phyloP scores from a whole-genome alignment of 1,140 invertebrate genomes.

The Thrips palmi region DNA sequence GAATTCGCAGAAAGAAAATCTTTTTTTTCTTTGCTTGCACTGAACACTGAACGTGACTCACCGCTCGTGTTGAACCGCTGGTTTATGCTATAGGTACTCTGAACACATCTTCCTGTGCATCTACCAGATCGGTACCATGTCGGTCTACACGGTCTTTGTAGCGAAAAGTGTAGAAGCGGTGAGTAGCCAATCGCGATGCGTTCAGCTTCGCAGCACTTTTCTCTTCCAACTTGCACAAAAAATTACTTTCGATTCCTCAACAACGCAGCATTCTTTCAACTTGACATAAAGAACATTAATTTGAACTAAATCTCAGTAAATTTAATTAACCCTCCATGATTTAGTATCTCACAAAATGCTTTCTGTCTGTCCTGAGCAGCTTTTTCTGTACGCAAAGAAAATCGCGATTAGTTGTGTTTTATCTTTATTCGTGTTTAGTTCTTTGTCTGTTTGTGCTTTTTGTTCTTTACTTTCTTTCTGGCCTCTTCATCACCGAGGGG shows the following conservation, averaged over 20 bases:
- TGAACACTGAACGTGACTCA: neutral
- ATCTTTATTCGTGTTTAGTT: neutral
- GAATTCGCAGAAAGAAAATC: constrained; percentile 11
- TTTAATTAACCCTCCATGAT: neutral
- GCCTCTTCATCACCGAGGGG: neutral
- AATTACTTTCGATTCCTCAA: neutral
- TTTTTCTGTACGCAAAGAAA: neutral
- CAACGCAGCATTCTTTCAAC: neutral
- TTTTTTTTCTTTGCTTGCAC: constrained; percentile 13
- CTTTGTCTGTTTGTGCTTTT: neutral
- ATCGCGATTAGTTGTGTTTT: neutral
- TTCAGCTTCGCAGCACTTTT: neutral
- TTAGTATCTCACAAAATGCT: neutral
- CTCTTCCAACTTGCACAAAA: neutral
- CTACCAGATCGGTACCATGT: constrained; percentile 76
- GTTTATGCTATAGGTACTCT: constrained; percentile 28
- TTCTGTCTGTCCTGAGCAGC: neutral
- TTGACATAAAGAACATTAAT: neutral
- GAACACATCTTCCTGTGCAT: constrained; percentile 52
- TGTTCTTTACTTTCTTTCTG: neutral
- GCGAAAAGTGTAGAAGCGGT: constrained; percentile 45
- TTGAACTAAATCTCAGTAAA: neutral
- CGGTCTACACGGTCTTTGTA: constrained; percentile 74
- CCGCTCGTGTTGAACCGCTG: neutral
- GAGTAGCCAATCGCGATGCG: constrained; percentile 13